phyloP scores from a whole-genome alignment of 2,797 vertebrate genomes.

The Cheirogaleus major region DNA sequence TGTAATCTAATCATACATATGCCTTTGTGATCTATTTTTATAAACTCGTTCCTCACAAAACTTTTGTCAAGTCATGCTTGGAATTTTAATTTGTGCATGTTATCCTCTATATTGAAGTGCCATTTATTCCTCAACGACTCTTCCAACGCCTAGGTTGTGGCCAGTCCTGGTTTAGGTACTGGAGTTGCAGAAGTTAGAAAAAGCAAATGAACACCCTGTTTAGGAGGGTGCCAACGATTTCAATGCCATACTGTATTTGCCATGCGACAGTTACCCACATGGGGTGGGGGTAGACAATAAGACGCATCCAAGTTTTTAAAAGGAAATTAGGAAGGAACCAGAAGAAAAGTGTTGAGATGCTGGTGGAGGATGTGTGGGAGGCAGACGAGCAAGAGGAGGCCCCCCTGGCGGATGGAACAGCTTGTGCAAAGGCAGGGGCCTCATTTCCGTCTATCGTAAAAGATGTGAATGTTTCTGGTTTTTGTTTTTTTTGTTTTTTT shows the following conservation, averaged over 20 bases:
- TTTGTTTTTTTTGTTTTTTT: too few species aligned
- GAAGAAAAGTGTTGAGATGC: not conserved
- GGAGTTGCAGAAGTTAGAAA: not conserved
- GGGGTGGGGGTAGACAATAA: not conserved
- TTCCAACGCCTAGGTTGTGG: not conserved
- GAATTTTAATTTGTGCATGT: not conserved
- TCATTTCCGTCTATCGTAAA: slow-evolving; percentile 24
- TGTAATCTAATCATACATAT: not conserved
- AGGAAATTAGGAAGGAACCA: not conserved
- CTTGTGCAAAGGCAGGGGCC: not conserved
- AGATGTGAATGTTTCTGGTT: slow-evolving; percentile 4
- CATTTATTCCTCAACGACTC: not conserved
- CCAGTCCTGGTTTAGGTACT: not conserved
- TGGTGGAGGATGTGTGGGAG: not conserved
- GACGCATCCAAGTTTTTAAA: not conserved
- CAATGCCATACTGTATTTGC: not conserved
- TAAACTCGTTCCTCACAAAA: not conserved
- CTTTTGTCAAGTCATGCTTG: not conserved
- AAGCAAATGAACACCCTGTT: not conserved
- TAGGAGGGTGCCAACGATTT: not conserved
- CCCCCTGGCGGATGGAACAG: not conserved
- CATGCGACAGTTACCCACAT: too few species aligned
- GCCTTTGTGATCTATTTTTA: not conserved
- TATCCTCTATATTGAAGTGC: not conserved
- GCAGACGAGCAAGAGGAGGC: not conserved